Evolutionary conservation across 2,888 invertebrate genomes (phyloP), one percentile per base, ranked within the genome.

Genomic region (Chouioia cunea): DNA sequence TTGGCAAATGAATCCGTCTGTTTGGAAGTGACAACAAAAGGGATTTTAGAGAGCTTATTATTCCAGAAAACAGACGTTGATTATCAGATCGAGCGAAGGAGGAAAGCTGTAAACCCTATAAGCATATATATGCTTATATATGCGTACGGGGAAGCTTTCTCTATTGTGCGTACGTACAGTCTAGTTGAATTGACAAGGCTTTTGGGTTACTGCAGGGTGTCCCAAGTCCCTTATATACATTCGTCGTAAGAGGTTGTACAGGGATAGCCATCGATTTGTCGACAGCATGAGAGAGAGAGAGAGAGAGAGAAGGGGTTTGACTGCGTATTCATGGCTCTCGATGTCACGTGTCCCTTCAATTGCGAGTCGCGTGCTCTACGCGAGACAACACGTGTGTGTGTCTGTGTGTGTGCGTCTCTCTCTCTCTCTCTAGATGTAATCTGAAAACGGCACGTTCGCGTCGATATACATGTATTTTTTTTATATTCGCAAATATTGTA

Each of bases 321-420:
- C 79, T 80, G 47, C 36, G 64, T 67, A 81, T 82, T 82, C 79
- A 82, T 79, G 78, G 79, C 78, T 77, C 78, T 80, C 78, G 74
- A 75, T 77, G 82, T 81, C 81, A 82, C 82, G 82, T 82, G 82
- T 79, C 81, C 76, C 77, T 80, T 79, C 76, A 78, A 79, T 79
- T 75, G 76, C 71, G 65, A 73, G 73, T 76, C 75, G 78, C 76
- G 75, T 77, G 77, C 77, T 62, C 27, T n/a, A n/a, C 27, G 27
- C 27, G 43, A 56, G 48, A 56, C 56, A 67, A 10, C 44, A 23
- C 16, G 22, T 44, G 48, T 20, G 62, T 62, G 62, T 62, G 20
- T 50, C 48, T 8, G 22, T 47, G 23, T 50, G 16, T 62, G 48
- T 59, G 27, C 27, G n/a, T 59, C 18, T n/a, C 15, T 23, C 12